phyloP scores from a whole-genome alignment of 2,888 invertebrate species.

The Agelastica alni region DNA sequence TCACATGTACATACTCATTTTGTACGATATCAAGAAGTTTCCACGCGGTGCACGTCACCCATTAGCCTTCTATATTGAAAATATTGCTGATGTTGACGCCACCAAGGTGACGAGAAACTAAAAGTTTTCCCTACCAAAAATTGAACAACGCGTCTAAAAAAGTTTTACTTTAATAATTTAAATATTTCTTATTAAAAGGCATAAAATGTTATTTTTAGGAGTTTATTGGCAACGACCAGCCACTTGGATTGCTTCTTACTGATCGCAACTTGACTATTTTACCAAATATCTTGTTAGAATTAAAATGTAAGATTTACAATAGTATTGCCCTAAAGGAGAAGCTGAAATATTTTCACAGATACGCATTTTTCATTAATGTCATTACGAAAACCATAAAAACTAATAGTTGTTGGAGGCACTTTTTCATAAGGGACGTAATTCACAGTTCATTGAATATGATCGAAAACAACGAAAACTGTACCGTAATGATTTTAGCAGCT shows the following conservation, averaged over 20 bases:
- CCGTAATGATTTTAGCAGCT: constrained; percentile 47
- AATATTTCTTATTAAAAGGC: too few relatives aligned
- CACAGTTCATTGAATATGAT: constrained; percentile 61
- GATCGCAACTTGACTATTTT: constrained; percentile 42
- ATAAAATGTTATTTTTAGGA: too few relatives aligned
- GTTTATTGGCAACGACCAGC: constrained; percentile 32
- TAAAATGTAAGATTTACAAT: constrained; percentile 58
- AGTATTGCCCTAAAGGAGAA: constrained; percentile 61
- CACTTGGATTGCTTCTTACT: constrained; percentile 30
- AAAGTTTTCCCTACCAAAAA: too few relatives aligned
- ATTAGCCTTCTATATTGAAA: too few relatives aligned
- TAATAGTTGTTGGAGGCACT: constrained; percentile 56
- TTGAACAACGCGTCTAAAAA: too few relatives aligned
- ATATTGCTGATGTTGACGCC: too few relatives aligned
- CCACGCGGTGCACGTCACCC: too few relatives aligned
- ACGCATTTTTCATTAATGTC: constrained; percentile 57
- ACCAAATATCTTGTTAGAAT: constrained; percentile 46
- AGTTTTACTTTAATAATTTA: too few relatives aligned
- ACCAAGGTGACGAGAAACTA: too few relatives aligned
- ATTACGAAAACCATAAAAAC: constrained; percentile 51
- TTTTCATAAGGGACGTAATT: constrained; percentile 62
- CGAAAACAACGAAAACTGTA: constrained; percentile 48
- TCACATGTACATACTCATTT: too few relatives aligned
- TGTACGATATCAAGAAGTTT: too few relatives aligned
- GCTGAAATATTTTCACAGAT: constrained; percentile 62